Percentiles rank a stretch among this genome's conserved stretches.
These are phyloP conservation scores for Berghia stephanieae DNA, from an alignment of 1,140 invertebrate genomes.

Conservation along the genomic window DNA sequence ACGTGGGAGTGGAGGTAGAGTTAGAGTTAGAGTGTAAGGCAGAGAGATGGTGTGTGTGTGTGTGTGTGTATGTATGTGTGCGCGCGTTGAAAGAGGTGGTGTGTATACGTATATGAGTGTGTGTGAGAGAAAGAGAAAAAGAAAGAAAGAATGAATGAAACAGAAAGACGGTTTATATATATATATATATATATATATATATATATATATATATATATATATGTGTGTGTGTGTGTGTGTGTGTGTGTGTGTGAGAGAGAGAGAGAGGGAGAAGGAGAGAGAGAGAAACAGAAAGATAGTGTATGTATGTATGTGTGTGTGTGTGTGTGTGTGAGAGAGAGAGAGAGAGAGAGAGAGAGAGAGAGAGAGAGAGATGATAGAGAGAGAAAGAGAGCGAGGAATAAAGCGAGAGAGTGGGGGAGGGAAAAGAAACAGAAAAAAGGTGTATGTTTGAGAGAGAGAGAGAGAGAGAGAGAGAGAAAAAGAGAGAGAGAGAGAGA, in stretches of 20 bases:
- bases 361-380: neutral
- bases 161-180: too few relatives aligned
- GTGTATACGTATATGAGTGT: too few relatives aligned
- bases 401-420: neutral
- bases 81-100: too few relatives aligned
- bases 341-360: neutral
- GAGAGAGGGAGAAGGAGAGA: neutral
- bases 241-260: neutral
- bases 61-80: too few relatives aligned
- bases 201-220: too few relatives aligned
- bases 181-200: too few relatives aligned
- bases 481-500: conserved; percentile 11
- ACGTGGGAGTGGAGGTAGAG: too few relatives aligned
- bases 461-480: conserved; percentile 12
- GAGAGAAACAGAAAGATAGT: neutral
- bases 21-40: too few relatives aligned
- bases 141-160: too few relatives aligned
- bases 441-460: neutral
- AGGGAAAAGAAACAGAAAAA: neutral
- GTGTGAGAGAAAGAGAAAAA: too few relatives aligned
- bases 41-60: too few relatives aligned
- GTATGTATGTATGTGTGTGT: neutral
- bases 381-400: neutral
- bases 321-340: neutral
- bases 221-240: too few relatives aligned